Base-by-base conservation (phyloP, 1,140 invertebrate species). In the Tribolium castaneum region DNA sequence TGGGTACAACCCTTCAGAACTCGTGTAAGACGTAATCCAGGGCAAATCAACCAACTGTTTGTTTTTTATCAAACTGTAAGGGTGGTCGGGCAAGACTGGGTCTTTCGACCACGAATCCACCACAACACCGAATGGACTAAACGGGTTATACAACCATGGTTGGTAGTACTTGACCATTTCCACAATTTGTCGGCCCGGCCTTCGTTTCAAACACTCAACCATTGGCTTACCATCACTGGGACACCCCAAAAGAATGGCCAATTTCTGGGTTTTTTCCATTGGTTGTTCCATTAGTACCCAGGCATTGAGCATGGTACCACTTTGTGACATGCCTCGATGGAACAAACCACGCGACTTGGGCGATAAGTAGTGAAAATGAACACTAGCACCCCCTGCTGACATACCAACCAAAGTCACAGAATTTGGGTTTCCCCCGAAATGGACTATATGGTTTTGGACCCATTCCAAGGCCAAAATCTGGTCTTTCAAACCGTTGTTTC, bases 281-380 rank as follows among this genome's bases (percentile, higher is more conserved):
- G 90, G 87, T 66, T 91, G 88, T 79, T 89, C 86, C 3, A 89
- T 88, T 86, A 88, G 71, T 1, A 85, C 84, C 96, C 94, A 97
- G 2, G 90, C 90, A 82, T 90, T 89, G 1, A 95, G 86, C 6
- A 92, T 90, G 10, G 92, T 92, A 0, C 96, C 96, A 83, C 94
- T 96, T 87, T 94, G 91, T 0, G 95, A 92, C 56, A 97, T 92
- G 2, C 92, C 94, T 59, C 91, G 89, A 83, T 91, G 85, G 82
- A 94, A 93, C 59, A 94, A 85, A 75, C 89, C 91, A 6, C 86
- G 86, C 2, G 89, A 87, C 81, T 87, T 85, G 7, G 88, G 88
- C 7, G 89, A 88, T 6, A 91, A 54, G 25, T 89, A 82, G 39
- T 90, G 87, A 76, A 89, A 88, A 83, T 91, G 90, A 6, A 90